A percentile compares a stretch with the other conserved stretches of the same genome.
Conservation (phyloP, 2,888 invertebrate species). For the Hedychridium roseum region DNA sequence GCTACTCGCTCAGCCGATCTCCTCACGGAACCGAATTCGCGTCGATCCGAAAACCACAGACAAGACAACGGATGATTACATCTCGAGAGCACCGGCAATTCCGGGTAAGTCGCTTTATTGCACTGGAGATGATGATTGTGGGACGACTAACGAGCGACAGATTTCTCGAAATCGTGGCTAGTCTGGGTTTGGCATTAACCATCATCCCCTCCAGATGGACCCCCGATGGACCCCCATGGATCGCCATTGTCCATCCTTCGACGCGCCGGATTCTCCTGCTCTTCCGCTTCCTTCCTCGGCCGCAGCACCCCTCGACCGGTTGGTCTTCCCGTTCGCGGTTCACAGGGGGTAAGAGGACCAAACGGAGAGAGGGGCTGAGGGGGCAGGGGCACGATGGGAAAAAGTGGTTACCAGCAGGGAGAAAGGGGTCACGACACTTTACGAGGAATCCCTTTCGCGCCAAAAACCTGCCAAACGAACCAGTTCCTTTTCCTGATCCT, state of each 20-base stretch:
- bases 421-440: conserved; percentile 32
- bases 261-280: conserved; percentile 14
- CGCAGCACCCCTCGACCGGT: conserved; percentile 29
- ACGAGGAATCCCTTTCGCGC: conserved; percentile 15
- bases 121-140: conserved; percentile 39
- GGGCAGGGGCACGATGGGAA: conserved; percentile 49
- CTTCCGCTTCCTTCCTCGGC: conserved; percentile 10
- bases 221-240: conserved; percentile 25
- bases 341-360: too few relatives aligned
- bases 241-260: conserved; percentile 28
- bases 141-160: conserved; percentile 31
- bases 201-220: conserved; percentile 19
- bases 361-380: conserved; percentile 32
- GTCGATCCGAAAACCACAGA: too few relatives aligned
- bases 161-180: conserved; percentile 30
- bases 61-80: neutral
- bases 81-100: conserved; percentile 16
- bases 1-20: too few relatives aligned
- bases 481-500: conserved; percentile 28
- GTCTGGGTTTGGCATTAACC: too few relatives aligned
- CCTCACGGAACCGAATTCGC: too few relatives aligned
- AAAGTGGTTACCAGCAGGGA: conserved; percentile 33
- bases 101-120: conserved; percentile 32
- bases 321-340: conserved; percentile 4
- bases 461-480: conserved; percentile 33